Conservation (phyloP, 2,113 vertebrate species). For the Gopherus evgoodei region DNA sequence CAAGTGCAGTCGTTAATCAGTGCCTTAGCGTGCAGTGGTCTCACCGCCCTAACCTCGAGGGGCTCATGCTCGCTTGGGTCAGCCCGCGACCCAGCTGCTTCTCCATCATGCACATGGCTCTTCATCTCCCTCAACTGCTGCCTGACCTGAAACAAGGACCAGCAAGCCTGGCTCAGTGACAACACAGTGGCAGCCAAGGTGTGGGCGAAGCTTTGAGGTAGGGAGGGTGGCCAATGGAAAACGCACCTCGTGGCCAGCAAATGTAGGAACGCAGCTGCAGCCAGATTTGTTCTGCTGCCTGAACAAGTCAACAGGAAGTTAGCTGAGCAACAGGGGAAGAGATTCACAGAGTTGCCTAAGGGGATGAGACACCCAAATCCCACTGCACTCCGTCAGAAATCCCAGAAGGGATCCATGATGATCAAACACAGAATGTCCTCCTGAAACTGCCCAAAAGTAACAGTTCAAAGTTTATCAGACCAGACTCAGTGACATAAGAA, state of each 20-base stretch:
- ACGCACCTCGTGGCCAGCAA: background rate
- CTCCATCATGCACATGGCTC: slow-evolving; percentile 80
- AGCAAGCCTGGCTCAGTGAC: slow-evolving; percentile 65
- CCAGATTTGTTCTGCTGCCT: background rate
- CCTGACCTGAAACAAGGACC: slow-evolving; percentile 86
- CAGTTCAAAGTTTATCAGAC: background rate
- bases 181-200: background rate
- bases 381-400: background rate
- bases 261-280: background rate
- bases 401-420: background rate
- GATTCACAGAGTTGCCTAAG: background rate
- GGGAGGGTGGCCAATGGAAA: background rate
- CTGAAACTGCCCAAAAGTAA: background rate
- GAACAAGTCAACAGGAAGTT: background rate
- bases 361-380: background rate
- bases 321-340: background rate
- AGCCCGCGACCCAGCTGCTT: slow-evolving; percentile 69
- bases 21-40: background rate
- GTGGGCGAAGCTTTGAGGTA: background rate
- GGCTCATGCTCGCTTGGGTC: slow-evolving; percentile 72
- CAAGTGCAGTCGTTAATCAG: background rate
- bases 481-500: background rate
- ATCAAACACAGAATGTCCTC: background rate
- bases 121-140: slow-evolving; percentile 87
- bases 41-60: slow-evolving; percentile 82